Conservation (phyloP, 2,113 vertebrate genomes). For the Bettongia penicillata region DNA sequence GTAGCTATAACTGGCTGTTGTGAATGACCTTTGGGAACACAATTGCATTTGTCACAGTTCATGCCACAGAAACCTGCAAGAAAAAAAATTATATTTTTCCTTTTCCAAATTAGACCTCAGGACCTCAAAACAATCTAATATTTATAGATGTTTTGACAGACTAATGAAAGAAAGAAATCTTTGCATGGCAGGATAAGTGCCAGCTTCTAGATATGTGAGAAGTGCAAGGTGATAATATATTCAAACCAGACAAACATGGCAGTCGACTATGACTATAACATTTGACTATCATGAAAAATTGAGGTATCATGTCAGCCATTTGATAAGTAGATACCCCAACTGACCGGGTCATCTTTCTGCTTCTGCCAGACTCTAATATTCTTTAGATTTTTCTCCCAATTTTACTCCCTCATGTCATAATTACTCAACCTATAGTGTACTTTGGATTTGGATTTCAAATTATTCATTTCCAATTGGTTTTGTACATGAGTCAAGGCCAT, state of each 20-base stretch:
- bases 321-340: slow-evolving; percentile 56
- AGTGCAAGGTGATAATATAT: slow-evolving; percentile 52
- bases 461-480: slow-evolving; percentile 26
- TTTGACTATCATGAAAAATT: slow-evolving; percentile 65
- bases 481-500: neutral
- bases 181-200: slow-evolving; percentile 68
- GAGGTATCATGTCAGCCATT: slow-evolving; percentile 40
- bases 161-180: slow-evolving; percentile 71
- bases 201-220: slow-evolving; percentile 73
- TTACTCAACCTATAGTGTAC: slow-evolving; percentile 7
- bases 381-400: slow-evolving; percentile 55
- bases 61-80: slow-evolving; percentile 52
- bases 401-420: slow-evolving; percentile 32
- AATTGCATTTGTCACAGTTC: slow-evolving; percentile 66
- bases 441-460: slow-evolving; percentile 56
- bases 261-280: slow-evolving; percentile 63
- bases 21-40: slow-evolving; percentile 44
- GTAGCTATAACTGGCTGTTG: slow-evolving; percentile 13
- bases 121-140: slow-evolving; percentile 73
- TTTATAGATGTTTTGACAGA: slow-evolving; percentile 78
- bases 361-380: slow-evolving; percentile 59
- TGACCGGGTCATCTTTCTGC: slow-evolving; percentile 63
- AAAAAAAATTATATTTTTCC: slow-evolving; percentile 63
- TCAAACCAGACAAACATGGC: slow-evolving; percentile 67
- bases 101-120: slow-evolving; percentile 66